These are phyloP conservation scores for Limnodromus scolopaceus DNA, from an alignment of 2,797 vertebrate genomes.

Conservation along the genomic window DNA sequence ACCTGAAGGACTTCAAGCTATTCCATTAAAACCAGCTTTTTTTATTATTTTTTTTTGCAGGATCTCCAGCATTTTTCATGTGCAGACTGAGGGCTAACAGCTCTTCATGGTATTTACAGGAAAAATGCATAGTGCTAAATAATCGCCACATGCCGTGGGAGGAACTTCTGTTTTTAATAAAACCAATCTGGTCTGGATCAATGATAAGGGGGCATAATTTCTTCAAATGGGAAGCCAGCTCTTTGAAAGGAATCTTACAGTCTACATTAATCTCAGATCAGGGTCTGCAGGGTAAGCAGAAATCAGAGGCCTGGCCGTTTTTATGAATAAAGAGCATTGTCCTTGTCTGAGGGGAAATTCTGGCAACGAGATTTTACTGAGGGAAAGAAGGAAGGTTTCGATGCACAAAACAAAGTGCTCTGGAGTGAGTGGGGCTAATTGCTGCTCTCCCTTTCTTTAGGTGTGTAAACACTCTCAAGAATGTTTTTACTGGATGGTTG, in stretches of 20 bases:
- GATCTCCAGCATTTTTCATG: slow-evolving; percentile 58
- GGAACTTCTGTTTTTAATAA: slow-evolving; percentile 78
- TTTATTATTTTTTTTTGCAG: slow-evolving; percentile 52
- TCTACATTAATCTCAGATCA: slow-evolving; percentile 50
- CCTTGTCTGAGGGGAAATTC: not conserved
- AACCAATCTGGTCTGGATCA: slow-evolving; percentile 78
- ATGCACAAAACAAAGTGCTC: not conserved
- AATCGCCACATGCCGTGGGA: slow-evolving; percentile 70
- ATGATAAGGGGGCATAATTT: slow-evolving; percentile 75
- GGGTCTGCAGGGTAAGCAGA: slow-evolving; percentile 53
- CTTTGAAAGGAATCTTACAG: slow-evolving; percentile 72
- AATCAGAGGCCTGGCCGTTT: not conserved
- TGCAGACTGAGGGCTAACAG: slow-evolving; percentile 72
- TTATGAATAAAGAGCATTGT: slow-evolving; percentile 20
- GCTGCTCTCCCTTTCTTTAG: not conserved
- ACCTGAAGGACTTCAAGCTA: slow-evolving; percentile 23
- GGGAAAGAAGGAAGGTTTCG: not conserved
- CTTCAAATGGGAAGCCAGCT: slow-evolving; percentile 71
- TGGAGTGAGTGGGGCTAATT: not conserved
- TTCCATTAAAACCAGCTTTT: slow-evolving; percentile 17
- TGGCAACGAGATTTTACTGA: not conserved
- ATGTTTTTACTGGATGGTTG: not conserved
- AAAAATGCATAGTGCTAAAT: slow-evolving; percentile 73
- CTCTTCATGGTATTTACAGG: slow-evolving; percentile 72
- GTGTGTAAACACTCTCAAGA: not conserved